Percentiles rank a stretch among this genome's conserved stretches.
These are phyloP conservation scores for Polypedilum pembai DNA, from an alignment of 1,140 invertebrate species.

Conservation along the genomic window DNA sequence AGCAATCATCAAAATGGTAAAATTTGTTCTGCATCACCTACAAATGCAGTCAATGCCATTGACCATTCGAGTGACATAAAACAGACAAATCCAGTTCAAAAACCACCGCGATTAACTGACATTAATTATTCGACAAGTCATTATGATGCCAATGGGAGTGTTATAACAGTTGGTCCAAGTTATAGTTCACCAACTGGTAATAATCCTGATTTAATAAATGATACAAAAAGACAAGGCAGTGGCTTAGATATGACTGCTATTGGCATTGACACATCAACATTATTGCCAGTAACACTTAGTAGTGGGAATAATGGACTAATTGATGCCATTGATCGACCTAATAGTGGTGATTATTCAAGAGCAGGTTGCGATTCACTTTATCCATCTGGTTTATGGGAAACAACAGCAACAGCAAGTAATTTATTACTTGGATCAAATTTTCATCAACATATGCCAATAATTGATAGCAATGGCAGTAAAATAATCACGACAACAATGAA, in stretches of 20 bases:
- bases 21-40: slow-evolving; percentile 39
- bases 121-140: slow-evolving; percentile 54
- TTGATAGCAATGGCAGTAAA: slow-evolving; percentile 50
- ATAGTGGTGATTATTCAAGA: slow-evolving; percentile 60
- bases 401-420: not conserved
- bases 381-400: slow-evolving; percentile 61
- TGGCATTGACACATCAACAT: slow-evolving; percentile 32
- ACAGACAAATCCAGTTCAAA: slow-evolving; percentile 58
- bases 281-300: slow-evolving; percentile 29
- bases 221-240: slow-evolving; percentile 56
- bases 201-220: slow-evolving; percentile 75
- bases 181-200: slow-evolving; percentile 66
- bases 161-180: slow-evolving; percentile 50
- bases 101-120: slow-evolving; percentile 58
- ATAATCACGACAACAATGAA: slow-evolving; percentile 16
- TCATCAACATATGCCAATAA: slow-evolving; percentile 59
- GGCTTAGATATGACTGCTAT: slow-evolving; percentile 42
- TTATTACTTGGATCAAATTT: slow-evolving; percentile 38
- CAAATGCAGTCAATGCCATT: slow-evolving; percentile 46
- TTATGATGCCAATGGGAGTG: slow-evolving; percentile 54
- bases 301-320: slow-evolving; percentile 20
- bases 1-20: slow-evolving; percentile 44
- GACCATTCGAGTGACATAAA: slow-evolving; percentile 46
- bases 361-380: slow-evolving; percentile 59
- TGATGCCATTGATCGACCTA: slow-evolving; percentile 43